These are phyloP conservation scores for Toxonevra muliebris DNA, from an alignment of 2,888 invertebrate genomes.

Conservation along the genomic window DNA sequence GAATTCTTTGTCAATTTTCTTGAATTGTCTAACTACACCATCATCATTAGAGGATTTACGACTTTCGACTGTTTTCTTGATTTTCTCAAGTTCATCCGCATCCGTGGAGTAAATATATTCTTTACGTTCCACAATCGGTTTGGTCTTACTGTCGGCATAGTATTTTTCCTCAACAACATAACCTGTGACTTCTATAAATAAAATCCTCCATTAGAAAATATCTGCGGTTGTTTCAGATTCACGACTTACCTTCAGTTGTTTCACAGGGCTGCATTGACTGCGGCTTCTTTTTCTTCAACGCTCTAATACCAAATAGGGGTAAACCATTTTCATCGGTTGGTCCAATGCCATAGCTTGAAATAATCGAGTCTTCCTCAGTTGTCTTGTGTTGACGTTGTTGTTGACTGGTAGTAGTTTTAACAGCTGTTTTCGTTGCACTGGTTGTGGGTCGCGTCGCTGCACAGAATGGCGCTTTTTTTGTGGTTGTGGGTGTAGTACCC, in stretches of 20 bases:
- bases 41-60: slow-evolving; percentile 40
- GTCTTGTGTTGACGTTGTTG: slow-evolving; percentile 45
- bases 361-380: slow-evolving; percentile 71
- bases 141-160: slow-evolving; percentile 75
- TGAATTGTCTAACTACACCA: slow-evolving; percentile 45
- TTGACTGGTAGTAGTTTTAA: slow-evolving; percentile 50
- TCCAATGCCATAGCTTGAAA: slow-evolving; percentile 84
- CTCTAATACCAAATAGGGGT: slow-evolving; percentile 81
- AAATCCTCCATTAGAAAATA: background rate
- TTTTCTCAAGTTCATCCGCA: slow-evolving; percentile 65
- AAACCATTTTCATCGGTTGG: slow-evolving; percentile 82
- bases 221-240: background rate
- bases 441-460: slow-evolving; percentile 29
- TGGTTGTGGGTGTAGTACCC: slow-evolving; percentile 18
- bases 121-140: slow-evolving; percentile 75
- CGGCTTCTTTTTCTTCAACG: slow-evolving; percentile 69
- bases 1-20: slow-evolving; percentile 45
- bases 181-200: slow-evolving; percentile 72
- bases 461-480: slow-evolving; percentile 36
- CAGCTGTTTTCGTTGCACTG: slow-evolving; percentile 33
- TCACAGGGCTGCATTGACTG: slow-evolving; percentile 67
- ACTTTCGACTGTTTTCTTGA: slow-evolving; percentile 45
- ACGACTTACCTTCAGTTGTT: slow-evolving; percentile 71
- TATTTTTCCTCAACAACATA: slow-evolving; percentile 75
- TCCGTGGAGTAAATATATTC: slow-evolving; percentile 76